Conservation (phyloP, 2,888 invertebrate genomes). For the Ophion ventricosus region DNA sequence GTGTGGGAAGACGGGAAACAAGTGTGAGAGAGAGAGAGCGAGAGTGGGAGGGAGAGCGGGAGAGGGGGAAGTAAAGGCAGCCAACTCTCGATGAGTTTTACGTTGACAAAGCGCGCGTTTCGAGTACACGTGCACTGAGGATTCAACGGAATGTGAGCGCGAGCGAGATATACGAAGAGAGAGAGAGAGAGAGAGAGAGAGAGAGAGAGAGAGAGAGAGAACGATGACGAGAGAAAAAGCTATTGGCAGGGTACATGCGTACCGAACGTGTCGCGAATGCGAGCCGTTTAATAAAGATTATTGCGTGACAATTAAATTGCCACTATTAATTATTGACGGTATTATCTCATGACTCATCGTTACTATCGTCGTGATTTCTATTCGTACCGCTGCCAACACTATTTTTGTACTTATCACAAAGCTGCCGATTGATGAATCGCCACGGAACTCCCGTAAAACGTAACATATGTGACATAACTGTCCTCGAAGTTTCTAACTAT, state of each 20-base stretch:
- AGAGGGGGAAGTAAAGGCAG: slow-evolving; percentile 1
- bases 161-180: slow-evolving; percentile 4
- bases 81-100: slow-evolving; percentile 17
- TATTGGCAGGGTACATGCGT: slow-evolving; percentile 47
- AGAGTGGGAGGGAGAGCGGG: not conserved
- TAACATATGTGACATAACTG: not conserved
- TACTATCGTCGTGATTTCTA: not conserved
- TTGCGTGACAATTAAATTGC: slow-evolving; percentile 26
- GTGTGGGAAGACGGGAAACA: slow-evolving; percentile 23
- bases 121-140: slow-evolving; percentile 47
- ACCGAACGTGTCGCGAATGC: slow-evolving; percentile 38
- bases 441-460: not conserved
- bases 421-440: too few species aligned
- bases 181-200: not conserved
- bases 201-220: slow-evolving; percentile 3
- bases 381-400: not conserved
- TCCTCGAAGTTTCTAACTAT: not conserved
- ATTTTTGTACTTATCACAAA: not conserved
- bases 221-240: slow-evolving; percentile 23
- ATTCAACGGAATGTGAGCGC: not conserved
- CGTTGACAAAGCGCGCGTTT: slow-evolving; percentile 33
- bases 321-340: slow-evolving; percentile 24
- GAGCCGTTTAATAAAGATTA: slow-evolving; percentile 39
- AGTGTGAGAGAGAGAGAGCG: not conserved
- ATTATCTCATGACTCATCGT: not conserved